Evolutionary conservation across 2,888 invertebrate genomes (phyloP).

Genomic region (Eulithis prunata): DNA sequence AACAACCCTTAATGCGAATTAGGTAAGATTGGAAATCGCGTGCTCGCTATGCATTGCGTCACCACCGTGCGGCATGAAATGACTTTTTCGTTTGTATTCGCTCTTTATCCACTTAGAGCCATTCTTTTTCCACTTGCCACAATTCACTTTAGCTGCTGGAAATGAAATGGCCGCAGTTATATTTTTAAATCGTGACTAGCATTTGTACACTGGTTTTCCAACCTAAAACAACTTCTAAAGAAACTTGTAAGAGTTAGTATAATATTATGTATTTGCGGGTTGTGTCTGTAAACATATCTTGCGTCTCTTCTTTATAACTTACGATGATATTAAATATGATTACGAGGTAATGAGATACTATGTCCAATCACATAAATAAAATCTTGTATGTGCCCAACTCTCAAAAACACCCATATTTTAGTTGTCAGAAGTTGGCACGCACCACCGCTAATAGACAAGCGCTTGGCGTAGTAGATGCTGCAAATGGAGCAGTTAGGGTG

Average conservation of each 20-base stretch:
- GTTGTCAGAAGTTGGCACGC: slow-evolving; percentile 32
- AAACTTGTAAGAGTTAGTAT: background rate
- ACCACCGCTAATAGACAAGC: slow-evolving; percentile 30
- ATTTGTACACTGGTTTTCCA: slow-evolving; percentile 51
- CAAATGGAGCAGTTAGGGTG: slow-evolving; percentile 36
- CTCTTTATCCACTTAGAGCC: slow-evolving; percentile 83
- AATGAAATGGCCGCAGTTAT: slow-evolving; percentile 15
- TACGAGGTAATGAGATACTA: no score
- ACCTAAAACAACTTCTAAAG: slow-evolving; percentile 27
- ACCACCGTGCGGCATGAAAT: slow-evolving; percentile 79
- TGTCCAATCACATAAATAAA: no score
- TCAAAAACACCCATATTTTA: background rate
- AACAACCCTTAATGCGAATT: slow-evolving; percentile 58
- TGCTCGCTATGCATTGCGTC: slow-evolving; percentile 60
- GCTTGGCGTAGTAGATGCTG: slow-evolving; percentile 34
- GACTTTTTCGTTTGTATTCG: slow-evolving; percentile 83
- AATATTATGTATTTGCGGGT: background rate
- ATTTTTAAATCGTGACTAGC: slow-evolving; percentile 10
- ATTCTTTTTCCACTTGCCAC: slow-evolving; percentile 82
- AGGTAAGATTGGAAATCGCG: slow-evolving; percentile 56
- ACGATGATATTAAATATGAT: no score
- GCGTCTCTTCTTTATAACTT: no score
- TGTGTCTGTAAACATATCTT: no score
- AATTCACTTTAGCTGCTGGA: slow-evolving; percentile 77
- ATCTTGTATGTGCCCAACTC: no score